Conservation (phyloP, 2,888 invertebrate species). For the Agriopis aurantiaria region DNA sequence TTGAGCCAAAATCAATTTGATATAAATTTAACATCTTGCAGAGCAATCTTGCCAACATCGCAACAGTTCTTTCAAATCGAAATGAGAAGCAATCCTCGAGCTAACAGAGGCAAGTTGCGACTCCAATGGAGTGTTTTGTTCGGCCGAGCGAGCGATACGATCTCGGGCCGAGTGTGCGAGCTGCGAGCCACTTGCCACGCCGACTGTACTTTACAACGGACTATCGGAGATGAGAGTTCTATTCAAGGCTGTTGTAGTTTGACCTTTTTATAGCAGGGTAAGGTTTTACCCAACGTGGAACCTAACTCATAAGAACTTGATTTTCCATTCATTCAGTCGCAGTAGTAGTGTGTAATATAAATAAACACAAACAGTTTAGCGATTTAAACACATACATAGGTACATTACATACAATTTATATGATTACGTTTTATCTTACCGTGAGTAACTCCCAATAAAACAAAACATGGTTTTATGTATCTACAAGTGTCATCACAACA, state of each 20-base stretch:
- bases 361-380: background rate
- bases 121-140: constrained; percentile 71
- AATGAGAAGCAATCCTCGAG: constrained; percentile 47
- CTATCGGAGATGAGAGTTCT: background rate
- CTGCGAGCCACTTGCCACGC: constrained; percentile 20
- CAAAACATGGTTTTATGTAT: no score
- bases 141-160: constrained; percentile 58
- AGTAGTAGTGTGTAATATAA: background rate
- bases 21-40: background rate
- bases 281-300: background rate
- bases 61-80: constrained; percentile 30
- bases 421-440: no score
- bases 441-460: no score
- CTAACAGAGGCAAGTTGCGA: constrained; percentile 61
- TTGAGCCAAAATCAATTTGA: background rate
- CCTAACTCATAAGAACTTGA: background rate
- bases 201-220: constrained; percentile 3
- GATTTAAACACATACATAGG: background rate
- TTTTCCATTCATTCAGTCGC: background rate
- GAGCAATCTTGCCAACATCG: constrained; percentile 6
- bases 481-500: no score
- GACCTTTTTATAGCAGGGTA: constrained; percentile 7
- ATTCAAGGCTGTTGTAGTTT: constrained; percentile 13
- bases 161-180: constrained; percentile 41
- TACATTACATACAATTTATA: no score